Base-by-base conservation (phyloP, 2,888 invertebrate species). In the Chaetogeoica ovagalla region DNA sequence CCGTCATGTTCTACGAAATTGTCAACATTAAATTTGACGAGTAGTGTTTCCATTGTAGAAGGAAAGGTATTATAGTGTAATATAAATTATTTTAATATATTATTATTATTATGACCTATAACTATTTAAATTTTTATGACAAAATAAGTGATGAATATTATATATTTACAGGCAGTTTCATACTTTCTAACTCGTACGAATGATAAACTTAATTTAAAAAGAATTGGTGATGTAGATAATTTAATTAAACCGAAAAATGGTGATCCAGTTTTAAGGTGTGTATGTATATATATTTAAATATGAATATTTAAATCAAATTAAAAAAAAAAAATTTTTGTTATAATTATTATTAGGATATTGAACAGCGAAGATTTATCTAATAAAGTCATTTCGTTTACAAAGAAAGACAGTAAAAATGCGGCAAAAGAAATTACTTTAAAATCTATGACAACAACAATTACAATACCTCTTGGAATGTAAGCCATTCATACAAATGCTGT, bases 191-290 rank as follows among this genome's bases (percentile, higher is more conserved):
- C 69, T 71, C 30, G 30, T 7, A 39, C 13, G 6, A 30, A 68
- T 15, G 55, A 63, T 73, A 62, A 63, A 39, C 60, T 59, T 30
- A 37, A 81, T 60, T 48, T 82, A 37, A 21, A 13, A 59, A 30
- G 48, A 65, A 62, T 75, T 19, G 43, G 48, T 37, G 39, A 23
- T n/a, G 13, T 65, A 7, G 82, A 82, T 43, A 30, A 72, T 21
- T 52, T 82, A n/a, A 37, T 19, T 30, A 82, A 82, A 70, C 69
- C 74, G 62, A 55, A 82, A 68, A 73, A 82, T 48, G 81, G 79
- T 8, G 43, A 39, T 23, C 65, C 81, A 48, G 62, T 71, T 66
- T 43, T 82, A 60, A 82, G 81, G 82, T 82, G n/a, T 74, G 59
- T 21, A 37, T 48, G 30, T 69, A n/a, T n/a, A n/a, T n/a, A n/a